Percentiles rank a stretch among this genome's conserved stretches.
Conservation (phyloP, 2,888 invertebrate species). For the Odontocolon sp. region DNA sequence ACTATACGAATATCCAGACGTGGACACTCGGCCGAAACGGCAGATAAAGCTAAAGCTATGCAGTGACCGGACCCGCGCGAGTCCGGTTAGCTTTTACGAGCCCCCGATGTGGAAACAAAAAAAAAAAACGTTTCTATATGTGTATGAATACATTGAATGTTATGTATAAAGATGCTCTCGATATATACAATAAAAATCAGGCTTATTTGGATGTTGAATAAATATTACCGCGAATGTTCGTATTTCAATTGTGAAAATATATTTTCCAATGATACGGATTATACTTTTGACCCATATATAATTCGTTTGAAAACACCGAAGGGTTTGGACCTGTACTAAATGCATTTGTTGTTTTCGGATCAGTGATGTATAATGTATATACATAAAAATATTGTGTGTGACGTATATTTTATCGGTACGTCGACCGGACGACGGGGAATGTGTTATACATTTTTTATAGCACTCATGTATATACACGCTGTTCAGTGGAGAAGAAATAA, state of each 20-base stretch:
- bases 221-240: too few species aligned
- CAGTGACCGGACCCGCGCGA: slow-evolving; percentile 30
- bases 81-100: slow-evolving; percentile 54
- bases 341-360: slow-evolving; percentile 54
- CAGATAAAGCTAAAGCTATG: slow-evolving; percentile 55
- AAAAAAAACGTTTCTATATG: too few species aligned
- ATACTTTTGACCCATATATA: too few species aligned
- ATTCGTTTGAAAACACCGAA: background rate
- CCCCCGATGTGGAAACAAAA: background rate
- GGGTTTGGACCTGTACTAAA: too few species aligned
- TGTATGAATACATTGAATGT: too few species aligned
- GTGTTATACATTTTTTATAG: slow-evolving; percentile 54
- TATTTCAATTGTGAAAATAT: too few species aligned
- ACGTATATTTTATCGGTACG: slow-evolving; percentile 40
- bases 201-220: too few species aligned
- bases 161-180: too few species aligned
- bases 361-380: slow-evolving; percentile 46
- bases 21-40: slow-evolving; percentile 28
- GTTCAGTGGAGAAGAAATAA: slow-evolving; percentile 18
- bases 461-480: slow-evolving; percentile 27
- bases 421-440: slow-evolving; percentile 32
- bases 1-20: slow-evolving; percentile 23
- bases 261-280: too few species aligned
- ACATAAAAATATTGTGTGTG: background rate
- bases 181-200: too few species aligned